These are phyloP conservation scores for Chelonus formosanus DNA, from an alignment of 2,888 invertebrate species.

Conservation along the genomic window DNA sequence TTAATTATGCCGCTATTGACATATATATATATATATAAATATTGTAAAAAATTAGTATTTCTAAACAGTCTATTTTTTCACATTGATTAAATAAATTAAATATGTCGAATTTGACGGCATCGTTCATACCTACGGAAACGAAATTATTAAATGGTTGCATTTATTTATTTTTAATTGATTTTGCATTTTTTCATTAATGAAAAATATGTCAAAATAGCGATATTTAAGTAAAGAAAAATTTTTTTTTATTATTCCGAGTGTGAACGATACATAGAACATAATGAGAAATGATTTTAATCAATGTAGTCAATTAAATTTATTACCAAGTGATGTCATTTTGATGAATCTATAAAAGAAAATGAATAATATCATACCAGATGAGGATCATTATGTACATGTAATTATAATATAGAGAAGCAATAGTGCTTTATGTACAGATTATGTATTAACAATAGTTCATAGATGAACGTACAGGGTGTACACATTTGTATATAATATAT, in stretches of 20 bases:
- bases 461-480: no score
- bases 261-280: neutral
- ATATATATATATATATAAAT: no score
- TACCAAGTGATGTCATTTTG: neutral
- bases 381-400: no score
- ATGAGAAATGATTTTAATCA: neutral
- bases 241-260: neutral
- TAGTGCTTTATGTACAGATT: no score
- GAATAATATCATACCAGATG: no score
- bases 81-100: constrained; percentile 15
- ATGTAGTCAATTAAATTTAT: constrained; percentile 21
- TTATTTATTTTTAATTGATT: constrained; percentile 1
- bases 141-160: neutral
- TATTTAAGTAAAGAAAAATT: neutral
- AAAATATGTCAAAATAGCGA: neutral
- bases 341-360: no score
- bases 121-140: constrained; percentile 4
- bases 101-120: constrained; percentile 5
- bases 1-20: no score
- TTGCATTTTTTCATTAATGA: neutral
- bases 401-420: no score
- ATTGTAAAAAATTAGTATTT: no score
- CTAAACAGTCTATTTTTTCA: constrained; percentile 32
- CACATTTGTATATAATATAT: no score
- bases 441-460: no score